Evolutionary conservation across 1,140 invertebrate genomes (phyloP).

Genomic region (Drosophila watanabei): DNA sequence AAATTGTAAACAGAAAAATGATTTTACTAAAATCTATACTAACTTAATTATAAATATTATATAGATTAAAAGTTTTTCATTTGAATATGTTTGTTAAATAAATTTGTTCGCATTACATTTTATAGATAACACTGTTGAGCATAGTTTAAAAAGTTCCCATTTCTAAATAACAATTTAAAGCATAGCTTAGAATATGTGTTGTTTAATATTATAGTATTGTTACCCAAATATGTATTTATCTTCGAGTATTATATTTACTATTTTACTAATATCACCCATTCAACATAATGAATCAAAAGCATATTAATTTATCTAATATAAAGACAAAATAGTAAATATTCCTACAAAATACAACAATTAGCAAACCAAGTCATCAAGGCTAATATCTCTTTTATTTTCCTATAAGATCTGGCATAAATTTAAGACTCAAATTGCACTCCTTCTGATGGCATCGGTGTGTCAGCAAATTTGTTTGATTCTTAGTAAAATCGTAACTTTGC

Average conservation of each 20-base stretch:
- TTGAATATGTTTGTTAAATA: not conserved
- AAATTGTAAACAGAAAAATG: not conserved
- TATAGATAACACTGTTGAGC: too few relatives aligned
- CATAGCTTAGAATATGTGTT: too few relatives aligned
- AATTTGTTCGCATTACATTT: too few relatives aligned
- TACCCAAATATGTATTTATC: too few relatives aligned
- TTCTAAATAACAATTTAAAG: not conserved
- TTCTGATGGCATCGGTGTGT: slow-evolving; percentile 41
- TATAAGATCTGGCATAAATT: not conserved
- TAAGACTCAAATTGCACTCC: not conserved
- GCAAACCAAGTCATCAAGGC: not conserved
- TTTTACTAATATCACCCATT: too few relatives aligned
- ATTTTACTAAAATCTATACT: not conserved
- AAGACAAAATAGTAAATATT: not conserved
- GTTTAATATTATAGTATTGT: too few relatives aligned
- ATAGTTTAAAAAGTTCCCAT: too few relatives aligned
- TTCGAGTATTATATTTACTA: too few relatives aligned
- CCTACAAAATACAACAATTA: not conserved
- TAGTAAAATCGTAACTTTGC: slow-evolving; percentile 35
- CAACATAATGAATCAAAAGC: too few relatives aligned
- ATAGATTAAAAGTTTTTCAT: too few relatives aligned
- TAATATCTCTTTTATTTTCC: not conserved
- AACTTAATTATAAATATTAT: not conserved
- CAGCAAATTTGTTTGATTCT: slow-evolving; percentile 45
- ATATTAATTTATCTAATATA: not conserved